These are phyloP conservation scores for Venustaconcha ellipsiformis DNA, from an alignment of 1,140 invertebrate genomes.

Conservation along the genomic window DNA sequence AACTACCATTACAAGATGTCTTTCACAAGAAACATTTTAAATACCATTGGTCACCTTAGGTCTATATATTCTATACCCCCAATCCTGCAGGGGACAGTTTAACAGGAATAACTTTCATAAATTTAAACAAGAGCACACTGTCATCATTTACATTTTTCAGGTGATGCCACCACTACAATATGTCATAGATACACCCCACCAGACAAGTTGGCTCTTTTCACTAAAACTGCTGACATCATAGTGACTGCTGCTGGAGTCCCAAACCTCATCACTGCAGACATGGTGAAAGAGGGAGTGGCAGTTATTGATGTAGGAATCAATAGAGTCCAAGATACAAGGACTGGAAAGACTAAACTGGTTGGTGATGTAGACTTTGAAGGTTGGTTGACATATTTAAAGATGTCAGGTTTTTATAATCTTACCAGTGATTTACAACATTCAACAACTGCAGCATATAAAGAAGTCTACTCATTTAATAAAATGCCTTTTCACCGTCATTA, in stretches of 20 bases:
- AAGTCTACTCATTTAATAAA: not conserved
- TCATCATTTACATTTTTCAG: conserved; percentile 49
- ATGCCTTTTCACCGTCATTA: not conserved
- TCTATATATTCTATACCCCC: too few species aligned
- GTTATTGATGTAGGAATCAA: conserved; percentile 91
- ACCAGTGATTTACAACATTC: too few species aligned
- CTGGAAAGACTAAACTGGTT: conserved; percentile 81
- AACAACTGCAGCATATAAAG: too few species aligned
- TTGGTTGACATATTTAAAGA: conserved; percentile 23
- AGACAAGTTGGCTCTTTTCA: conserved; percentile 78
- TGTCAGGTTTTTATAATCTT: too few species aligned
- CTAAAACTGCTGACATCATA: conserved; percentile 84
- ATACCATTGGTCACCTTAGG: not conserved
- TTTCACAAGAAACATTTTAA: too few species aligned
- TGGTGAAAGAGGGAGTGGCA: conserved; percentile 89
- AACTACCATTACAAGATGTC: too few species aligned
- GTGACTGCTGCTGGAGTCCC: conserved; percentile 85
- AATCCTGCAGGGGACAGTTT: not conserved
- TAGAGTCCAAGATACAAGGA: conserved; percentile 75
- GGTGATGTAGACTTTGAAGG: conserved; percentile 89
- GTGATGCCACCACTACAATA: conserved; percentile 86
- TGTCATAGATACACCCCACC: conserved; percentile 88
- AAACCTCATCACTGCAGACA: conserved; percentile 83
- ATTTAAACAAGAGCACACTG: not conserved
- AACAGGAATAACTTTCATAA: not conserved